These are phyloP conservation scores for Drosophila paranaensis DNA, from an alignment of 2,888 invertebrate species.

Conservation along the genomic window DNA sequence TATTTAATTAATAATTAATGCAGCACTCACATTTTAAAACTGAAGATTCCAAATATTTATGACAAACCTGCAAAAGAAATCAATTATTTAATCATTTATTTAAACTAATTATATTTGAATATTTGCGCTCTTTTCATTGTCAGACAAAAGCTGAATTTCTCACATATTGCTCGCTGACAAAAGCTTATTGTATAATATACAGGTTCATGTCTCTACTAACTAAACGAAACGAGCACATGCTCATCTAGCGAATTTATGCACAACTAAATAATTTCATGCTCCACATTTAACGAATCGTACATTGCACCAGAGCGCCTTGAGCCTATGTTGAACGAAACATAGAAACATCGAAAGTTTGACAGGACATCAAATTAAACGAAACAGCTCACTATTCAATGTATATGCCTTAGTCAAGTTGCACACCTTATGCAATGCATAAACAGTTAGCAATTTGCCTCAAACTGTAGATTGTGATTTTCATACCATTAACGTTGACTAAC, in stretches of 20 bases:
- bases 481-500: neutral
- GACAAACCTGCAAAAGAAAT: too few relatives aligned
- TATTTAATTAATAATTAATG: too few relatives aligned
- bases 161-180: neutral
- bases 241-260: neutral
- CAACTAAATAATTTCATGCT: neutral
- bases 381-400: neutral
- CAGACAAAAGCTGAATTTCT: neutral
- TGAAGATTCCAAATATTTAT: too few relatives aligned
- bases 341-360: neutral
- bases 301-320: neutral
- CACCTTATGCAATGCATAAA: neutral
- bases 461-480: neutral
- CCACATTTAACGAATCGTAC: neutral
- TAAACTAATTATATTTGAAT: neutral
- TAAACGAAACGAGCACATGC: neutral
- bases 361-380: neutral
- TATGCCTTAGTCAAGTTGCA: neutral
- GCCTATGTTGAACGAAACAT: neutral
- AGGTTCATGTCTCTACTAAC: conserved; percentile 2
- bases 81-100: too few relatives aligned
- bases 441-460: neutral
- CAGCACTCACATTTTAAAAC: too few relatives aligned
- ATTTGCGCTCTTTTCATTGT: neutral
- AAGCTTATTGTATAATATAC: neutral